Percentiles rank a stretch among this genome's conserved stretches.
Conservation (phyloP, 2,888 invertebrate species). For the Malachius bipustulatus region DNA sequence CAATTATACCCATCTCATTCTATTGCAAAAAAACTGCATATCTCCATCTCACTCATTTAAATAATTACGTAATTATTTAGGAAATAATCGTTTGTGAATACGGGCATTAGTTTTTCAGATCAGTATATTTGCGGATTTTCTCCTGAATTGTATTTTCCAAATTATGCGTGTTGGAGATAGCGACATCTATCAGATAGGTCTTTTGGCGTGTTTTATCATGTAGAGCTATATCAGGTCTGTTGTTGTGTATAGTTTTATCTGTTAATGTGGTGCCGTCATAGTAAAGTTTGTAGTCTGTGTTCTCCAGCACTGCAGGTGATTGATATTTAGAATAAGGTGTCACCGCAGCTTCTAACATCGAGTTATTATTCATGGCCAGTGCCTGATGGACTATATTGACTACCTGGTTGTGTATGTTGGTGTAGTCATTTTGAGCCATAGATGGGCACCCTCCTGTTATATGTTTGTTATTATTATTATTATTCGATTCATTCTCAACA, state of each 20-base stretch:
- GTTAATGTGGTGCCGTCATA: not conserved
- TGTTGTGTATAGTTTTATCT: not conserved
- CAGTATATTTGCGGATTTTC: not conserved
- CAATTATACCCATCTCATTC: too few relatives aligned
- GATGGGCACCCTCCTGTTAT: not conserved
- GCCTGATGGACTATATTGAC: slow-evolving; percentile 3
- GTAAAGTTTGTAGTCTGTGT: not conserved
- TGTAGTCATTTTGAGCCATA: not conserved
- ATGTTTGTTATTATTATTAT: too few relatives aligned
- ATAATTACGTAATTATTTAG: too few relatives aligned
- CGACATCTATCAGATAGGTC: not conserved
- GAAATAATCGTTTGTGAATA: too few relatives aligned
- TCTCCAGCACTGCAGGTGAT: not conserved
- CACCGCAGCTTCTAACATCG: not conserved
- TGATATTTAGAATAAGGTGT: not conserved
- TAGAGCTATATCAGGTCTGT: slow-evolving; percentile 3
- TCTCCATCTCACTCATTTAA: too few relatives aligned
- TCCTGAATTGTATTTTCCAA: not conserved
- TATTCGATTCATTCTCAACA: too few relatives aligned
- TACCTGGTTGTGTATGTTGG: not conserved
- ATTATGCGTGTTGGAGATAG: not conserved
- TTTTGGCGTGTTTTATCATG: not conserved
- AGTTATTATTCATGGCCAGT: not conserved
- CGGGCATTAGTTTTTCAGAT: not conserved
- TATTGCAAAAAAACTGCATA: too few relatives aligned